These are phyloP conservation scores for Leptoteleia sp. DNA, from an alignment of 1,140 invertebrate species.

Conservation along the genomic window DNA sequence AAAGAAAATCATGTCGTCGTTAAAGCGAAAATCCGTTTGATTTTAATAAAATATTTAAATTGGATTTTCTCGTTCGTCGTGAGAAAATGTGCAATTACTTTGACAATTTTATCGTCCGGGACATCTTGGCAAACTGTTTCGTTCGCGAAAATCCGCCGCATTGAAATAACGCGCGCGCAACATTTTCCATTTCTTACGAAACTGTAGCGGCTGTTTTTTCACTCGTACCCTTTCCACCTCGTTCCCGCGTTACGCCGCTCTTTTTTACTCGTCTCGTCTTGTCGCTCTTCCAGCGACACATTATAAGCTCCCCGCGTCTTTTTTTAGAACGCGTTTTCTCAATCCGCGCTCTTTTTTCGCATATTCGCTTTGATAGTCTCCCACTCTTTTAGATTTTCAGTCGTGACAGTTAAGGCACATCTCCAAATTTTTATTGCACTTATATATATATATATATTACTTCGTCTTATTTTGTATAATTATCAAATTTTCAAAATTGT, in stretches of 20 bases:
- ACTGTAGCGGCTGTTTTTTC: conserved; percentile 34
- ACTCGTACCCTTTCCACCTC: conserved; percentile 1
- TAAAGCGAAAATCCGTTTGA: conserved; percentile 47
- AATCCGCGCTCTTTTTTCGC: conserved; percentile 28
- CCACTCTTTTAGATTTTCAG: too few relatives aligned
- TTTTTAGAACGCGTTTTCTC: conserved; percentile 43
- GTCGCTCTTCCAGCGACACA: conserved; percentile 9
- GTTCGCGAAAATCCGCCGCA: conserved; percentile 38
- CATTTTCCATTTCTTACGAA: conserved; percentile 39
- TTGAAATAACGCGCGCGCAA: conserved; percentile 26
- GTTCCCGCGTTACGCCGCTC: conserved; percentile 9
- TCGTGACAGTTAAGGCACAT: too few relatives aligned
- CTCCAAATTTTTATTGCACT: too few relatives aligned
- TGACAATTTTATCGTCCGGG: conserved; percentile 50
- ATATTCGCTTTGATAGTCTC: too few relatives aligned
- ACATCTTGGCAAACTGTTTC: conserved; percentile 43
- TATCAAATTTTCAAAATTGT: too few relatives aligned
- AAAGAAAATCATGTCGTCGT: not conserved
- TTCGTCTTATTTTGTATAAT: too few relatives aligned
- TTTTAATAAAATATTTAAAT: conserved; percentile 61
- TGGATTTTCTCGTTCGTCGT: conserved; percentile 30
- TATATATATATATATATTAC: too few relatives aligned
- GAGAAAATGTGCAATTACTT: conserved; percentile 53
- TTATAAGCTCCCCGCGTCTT: conserved; percentile 34
- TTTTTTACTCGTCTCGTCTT: conserved; percentile 28